Evolutionary conservation across 1,140 invertebrate species (phyloP), one percentile per base, ranked within the genome.

Genomic region (Cherax destructor): DNA sequence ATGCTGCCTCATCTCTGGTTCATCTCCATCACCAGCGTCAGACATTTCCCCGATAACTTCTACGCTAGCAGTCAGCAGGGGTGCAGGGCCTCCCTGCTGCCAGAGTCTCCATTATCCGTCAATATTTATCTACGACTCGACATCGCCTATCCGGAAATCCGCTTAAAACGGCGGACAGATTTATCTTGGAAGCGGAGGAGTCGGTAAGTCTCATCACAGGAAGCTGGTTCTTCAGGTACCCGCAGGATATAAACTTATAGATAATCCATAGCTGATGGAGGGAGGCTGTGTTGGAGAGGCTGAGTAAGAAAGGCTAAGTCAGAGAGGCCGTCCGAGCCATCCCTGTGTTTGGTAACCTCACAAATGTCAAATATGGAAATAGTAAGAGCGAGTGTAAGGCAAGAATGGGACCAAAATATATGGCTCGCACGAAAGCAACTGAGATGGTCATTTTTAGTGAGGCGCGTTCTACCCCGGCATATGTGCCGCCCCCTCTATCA

Each of bases 331-430:
- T 77, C 76, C 85, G 41, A 50, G 21, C 72, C 18, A 30, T 77
- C 72, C 2, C 3, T 21, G 9, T 49, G 49, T 77, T 81, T 78
- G 61, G 24, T n/a, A 47, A 41, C 83, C 56, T 16, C 83, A 86
- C 83, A 74, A 86, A 76, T 76, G 83, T 86, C 87, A 89, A 89
- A 89, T 89, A 89, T 89, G 87, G 79, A 89, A 79, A 89, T 89
- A 79, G 50, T 83, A 89, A 76, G 87, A 89, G 81, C 76, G 83
- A 83, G 87, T 83, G 87, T 89, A 89, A 89, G 87, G 50, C 79
- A 59, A 89, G 87, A 89, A 83, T 83, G 87, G 87, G 87, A 88
- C 49, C 30, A 74, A 74, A 74, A 89, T 83, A 89, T 89, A 89
- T 89, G 79, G 87, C 78, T n/a, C n/a, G 83, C 87, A 89, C 83